Base-by-base conservation (phyloP, 2,113 vertebrate species). In the Oceanites oceanicus region DNA sequence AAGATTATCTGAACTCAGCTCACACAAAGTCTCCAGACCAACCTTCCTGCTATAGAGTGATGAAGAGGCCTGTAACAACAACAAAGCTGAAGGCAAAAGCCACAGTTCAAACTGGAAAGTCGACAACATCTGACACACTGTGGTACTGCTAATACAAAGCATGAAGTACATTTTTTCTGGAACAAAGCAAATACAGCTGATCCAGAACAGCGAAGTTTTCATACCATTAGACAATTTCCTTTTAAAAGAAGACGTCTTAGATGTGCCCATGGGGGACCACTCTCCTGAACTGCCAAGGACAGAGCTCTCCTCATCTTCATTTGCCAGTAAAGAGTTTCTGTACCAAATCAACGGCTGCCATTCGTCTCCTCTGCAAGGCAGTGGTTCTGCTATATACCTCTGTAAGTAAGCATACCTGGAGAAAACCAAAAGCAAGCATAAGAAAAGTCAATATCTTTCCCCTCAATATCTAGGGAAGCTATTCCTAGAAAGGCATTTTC, bases 311-410 rank as follows among this genome's bases (percentile, higher is more conserved):
- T 99, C 99, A 52, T 99, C 99, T 74, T 97, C 98, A n/a, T 53
- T 98, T 61, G 98, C 98, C 97, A 99, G 59, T 77, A 99, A 97
- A 18, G 99, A 99, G 21, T 97, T 98, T 6, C 98, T 98, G 93
- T 99, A 99, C 68, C 95, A 98, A 83, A 98, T 77, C 40, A 99
- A 94, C 0, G 99, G 99, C 86, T 98, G 98, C 99, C 99, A 99
- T 91, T 97, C 58, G 1, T 99, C 98, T 68, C 98, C 98, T 94
- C 96, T 98, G 96, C 96, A 96, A 95, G 59, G 95, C 92, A 67
- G 95, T 67, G 93, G 98, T 83, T 99, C 98, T 4, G 97, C 97
- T 5, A 98, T 72, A 67, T 98, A 98, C 59, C 98, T 98, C 96
- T 98, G 98, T 90, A 99, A 97, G 96, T 99, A 99, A 55, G 97